Conservation (phyloP, 2,113 vertebrate genomes). For the Oreocharis arfaki region DNA sequence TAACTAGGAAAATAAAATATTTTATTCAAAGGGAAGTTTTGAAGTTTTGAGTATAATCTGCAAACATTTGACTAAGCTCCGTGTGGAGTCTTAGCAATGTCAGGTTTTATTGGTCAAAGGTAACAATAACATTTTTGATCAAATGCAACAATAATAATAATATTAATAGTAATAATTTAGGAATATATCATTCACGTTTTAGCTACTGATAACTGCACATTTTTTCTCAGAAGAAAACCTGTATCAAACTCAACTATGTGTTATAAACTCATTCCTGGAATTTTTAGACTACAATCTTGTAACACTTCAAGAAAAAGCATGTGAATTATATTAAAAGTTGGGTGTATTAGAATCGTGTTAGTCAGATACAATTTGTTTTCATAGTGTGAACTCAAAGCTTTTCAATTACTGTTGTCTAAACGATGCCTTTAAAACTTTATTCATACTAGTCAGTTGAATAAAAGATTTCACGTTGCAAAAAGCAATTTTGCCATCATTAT, state of each 20-base stretch:
- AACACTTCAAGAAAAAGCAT: background rate
- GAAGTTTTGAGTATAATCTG: background rate
- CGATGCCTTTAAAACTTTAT: background rate
- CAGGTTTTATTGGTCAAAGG: background rate
- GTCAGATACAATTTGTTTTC: background rate
- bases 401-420: slow-evolving; percentile 22
- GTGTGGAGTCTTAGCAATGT: background rate
- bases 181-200: background rate
- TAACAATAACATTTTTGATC: background rate
- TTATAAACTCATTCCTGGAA: background rate
- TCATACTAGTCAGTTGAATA: slow-evolving; percentile 12
- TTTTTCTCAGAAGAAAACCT: background rate
- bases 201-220: background rate
- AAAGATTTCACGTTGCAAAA: slow-evolving; percentile 52
- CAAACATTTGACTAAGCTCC: background rate
- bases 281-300: background rate
- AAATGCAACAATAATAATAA: background rate
- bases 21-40: background rate
- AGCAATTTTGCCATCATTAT: slow-evolving; percentile 59
- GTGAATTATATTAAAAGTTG: background rate
- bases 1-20: background rate
- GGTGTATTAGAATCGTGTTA: background rate
- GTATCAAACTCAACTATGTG: background rate
- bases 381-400: background rate
- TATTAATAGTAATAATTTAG: background rate